phyloP scores from a whole-genome alignment of 2,797 vertebrate genomes.

The Sarcophilus harrisii region DNA sequence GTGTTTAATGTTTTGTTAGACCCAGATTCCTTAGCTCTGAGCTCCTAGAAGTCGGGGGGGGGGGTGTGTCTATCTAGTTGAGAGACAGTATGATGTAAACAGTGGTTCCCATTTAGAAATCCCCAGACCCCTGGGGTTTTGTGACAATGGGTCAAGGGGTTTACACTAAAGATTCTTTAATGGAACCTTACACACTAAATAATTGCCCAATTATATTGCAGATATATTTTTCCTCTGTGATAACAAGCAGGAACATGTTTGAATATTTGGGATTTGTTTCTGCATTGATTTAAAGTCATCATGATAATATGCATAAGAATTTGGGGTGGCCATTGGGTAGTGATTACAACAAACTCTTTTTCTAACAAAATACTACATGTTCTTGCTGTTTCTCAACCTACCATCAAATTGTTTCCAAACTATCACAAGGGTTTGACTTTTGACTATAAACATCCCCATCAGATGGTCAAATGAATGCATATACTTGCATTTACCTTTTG shows the following conservation, averaged over 20 bases:
- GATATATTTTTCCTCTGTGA: not conserved
- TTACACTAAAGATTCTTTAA: not conserved
- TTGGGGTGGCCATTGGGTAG: not conserved
- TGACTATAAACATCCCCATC: not conserved
- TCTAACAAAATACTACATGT: not conserved
- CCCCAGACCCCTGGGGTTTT: not conserved
- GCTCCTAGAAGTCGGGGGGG: conserved; percentile 18
- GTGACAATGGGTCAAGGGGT: not conserved
- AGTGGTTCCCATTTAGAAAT: not conserved
- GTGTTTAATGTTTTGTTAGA: not conserved
- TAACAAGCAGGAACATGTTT: not conserved
- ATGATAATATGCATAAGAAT: not conserved
- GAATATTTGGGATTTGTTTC: not conserved
- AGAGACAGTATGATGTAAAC: not conserved
- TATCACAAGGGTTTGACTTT: not conserved
- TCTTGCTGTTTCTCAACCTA: not conserved
- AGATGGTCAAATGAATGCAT: not conserved
- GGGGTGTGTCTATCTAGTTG: not conserved
- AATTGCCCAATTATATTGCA: not conserved
- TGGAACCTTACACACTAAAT: not conserved
- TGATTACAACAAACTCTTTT: not conserved
- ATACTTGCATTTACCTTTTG: not conserved
- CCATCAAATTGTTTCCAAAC: not conserved
- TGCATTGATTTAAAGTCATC: not conserved
- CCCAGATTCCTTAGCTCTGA: not conserved